Conservation (phyloP, 2,888 invertebrate genomes). For the Abrostola tripartita region DNA sequence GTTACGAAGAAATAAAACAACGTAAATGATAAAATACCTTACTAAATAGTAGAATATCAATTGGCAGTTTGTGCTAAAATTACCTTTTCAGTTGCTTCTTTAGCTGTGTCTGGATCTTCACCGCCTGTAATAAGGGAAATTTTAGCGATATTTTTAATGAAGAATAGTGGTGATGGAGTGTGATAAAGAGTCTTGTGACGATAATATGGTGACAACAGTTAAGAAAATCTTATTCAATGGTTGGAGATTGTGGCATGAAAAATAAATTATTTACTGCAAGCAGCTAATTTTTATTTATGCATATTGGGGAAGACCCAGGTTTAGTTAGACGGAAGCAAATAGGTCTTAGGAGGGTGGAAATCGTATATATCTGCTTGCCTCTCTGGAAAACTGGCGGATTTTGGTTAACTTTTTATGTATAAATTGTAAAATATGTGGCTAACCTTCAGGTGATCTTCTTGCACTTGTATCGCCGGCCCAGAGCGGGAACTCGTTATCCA, state of each 20-base stretch:
- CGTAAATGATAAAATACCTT: neutral
- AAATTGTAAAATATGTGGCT: constrained; percentile 5
- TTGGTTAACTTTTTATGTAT: too few relatives aligned
- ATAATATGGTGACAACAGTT: too few relatives aligned
- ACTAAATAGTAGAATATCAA: neutral
- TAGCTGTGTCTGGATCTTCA: constrained; percentile 79
- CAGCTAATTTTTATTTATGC: too few relatives aligned
- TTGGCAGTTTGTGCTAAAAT: constrained; percentile 5
- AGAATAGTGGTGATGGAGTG: too few relatives aligned
- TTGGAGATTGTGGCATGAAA: too few relatives aligned
- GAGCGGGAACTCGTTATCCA: constrained; percentile 74
- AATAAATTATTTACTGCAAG: too few relatives aligned
- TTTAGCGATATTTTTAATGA: constrained; percentile 1
- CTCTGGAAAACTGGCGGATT: too few relatives aligned
- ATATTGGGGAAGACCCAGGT: too few relatives aligned
- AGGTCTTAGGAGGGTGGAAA: too few relatives aligned
- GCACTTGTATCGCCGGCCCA: constrained; percentile 92
- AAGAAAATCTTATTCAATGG: too few relatives aligned
- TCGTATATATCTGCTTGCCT: too few relatives aligned
- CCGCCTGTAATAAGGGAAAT: constrained; percentile 78
- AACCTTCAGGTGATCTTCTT: constrained; percentile 93
- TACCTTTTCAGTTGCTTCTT: constrained; percentile 77
- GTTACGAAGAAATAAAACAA: constrained; percentile 30
- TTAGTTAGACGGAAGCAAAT: too few relatives aligned
- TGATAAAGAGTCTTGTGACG: neutral